phyloP scores from a whole-genome alignment of 2,797 vertebrate genomes.

The Ctenopoma kingsleyae region DNA sequence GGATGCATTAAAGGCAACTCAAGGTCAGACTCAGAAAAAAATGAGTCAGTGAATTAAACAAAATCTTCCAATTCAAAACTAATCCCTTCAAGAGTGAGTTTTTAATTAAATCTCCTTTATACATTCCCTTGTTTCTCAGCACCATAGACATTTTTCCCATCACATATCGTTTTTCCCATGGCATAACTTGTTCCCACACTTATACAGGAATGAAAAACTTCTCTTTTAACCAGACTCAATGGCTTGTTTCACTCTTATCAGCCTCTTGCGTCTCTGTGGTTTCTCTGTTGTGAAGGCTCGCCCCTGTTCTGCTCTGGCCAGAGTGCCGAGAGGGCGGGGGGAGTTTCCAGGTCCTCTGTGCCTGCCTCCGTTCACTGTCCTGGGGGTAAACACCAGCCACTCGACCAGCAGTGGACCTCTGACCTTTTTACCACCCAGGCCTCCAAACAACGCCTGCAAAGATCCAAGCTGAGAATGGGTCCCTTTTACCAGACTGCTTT shows the following conservation, averaged over 20 bases:
- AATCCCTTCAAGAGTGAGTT: constrained; percentile 66
- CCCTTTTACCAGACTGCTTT: constrained; percentile 35
- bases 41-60: constrained; percentile 37
- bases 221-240: constrained; percentile 65
- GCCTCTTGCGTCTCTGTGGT: constrained; percentile 62
- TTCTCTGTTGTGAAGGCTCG: constrained; percentile 69
- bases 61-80: constrained; percentile 58
- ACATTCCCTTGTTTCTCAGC: constrained; percentile 51
- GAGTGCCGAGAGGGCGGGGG: neutral
- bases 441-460: constrained; percentile 62
- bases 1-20: constrained; percentile 26
- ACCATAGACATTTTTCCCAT: constrained; percentile 60
- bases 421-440: constrained; percentile 49
- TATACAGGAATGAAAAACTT: constrained; percentile 58
- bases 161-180: constrained; percentile 67
- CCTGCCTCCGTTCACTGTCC: constrained; percentile 46
- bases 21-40: constrained; percentile 51
- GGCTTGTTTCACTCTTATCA: constrained; percentile 77
- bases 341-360: constrained; percentile 46
- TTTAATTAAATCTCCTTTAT: constrained; percentile 70
- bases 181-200: constrained; percentile 78
- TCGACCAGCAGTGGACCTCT: constrained; percentile 35
- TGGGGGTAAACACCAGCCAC: constrained; percentile 60
- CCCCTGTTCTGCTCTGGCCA: constrained; percentile 65
- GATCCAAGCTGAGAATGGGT: constrained; percentile 47